Percentiles rank a stretch among this genome's conserved stretches.
Evolutionary conservation across 2,797 vertebrate species (phyloP).

Genomic region (Cuculus canorus): DNA sequence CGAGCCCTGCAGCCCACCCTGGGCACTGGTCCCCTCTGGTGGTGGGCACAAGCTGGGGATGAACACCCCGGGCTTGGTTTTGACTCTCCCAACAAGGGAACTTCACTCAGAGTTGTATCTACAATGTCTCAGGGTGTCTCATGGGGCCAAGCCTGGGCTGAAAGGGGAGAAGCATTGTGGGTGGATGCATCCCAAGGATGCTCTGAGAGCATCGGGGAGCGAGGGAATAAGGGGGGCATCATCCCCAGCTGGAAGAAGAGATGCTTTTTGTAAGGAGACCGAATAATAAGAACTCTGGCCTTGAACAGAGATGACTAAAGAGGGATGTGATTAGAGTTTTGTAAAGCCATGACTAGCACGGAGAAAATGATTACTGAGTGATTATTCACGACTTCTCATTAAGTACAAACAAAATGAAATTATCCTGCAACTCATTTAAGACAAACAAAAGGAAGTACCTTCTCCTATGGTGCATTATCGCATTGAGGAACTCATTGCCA

Average conservation of each 20-base stretch:
- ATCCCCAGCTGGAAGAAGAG: background rate
- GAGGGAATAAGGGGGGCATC: background rate
- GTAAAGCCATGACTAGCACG: background rate
- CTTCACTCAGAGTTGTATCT: background rate
- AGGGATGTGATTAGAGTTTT: background rate
- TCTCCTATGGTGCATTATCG: background rate
- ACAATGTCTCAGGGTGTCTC: background rate
- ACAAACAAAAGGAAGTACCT: constrained; percentile 28
- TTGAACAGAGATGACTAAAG: background rate
- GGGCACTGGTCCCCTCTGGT: background rate
- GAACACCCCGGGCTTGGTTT: background rate
- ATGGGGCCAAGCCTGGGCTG: background rate
- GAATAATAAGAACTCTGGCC: constrained; percentile 16
- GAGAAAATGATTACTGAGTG: constrained; percentile 3
- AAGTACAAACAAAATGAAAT: constrained; percentile 18
- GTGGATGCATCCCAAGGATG: background rate
- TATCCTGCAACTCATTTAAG: background rate
- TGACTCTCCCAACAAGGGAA: background rate
- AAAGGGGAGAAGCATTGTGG: background rate
- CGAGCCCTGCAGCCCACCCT: background rate
- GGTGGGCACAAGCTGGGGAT: fast-evolving
- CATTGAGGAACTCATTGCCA: background rate
- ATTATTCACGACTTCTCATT: constrained; percentile 38
- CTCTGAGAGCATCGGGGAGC: background rate
- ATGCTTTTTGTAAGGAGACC: background rate